Evolutionary conservation across 2,888 invertebrate genomes (phyloP).

Genomic region (Stenurella melanura): DNA sequence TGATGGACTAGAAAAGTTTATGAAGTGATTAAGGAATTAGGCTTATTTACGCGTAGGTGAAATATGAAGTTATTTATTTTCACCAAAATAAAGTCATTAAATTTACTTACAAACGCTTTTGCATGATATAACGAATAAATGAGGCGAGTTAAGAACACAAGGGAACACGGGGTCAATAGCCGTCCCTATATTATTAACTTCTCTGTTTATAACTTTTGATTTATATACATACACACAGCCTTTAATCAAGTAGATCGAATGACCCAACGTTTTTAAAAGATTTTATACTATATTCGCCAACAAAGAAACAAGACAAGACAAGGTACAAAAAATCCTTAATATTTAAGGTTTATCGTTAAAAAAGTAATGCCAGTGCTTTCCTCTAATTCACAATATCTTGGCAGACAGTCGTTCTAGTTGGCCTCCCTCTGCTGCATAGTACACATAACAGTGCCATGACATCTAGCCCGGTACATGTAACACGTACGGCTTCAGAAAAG

Average conservation of each 20-base stretch:
- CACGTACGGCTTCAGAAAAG: too few species aligned
- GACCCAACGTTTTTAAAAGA: neutral
- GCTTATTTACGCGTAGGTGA: neutral
- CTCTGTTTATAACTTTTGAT: neutral
- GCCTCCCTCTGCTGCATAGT: too few species aligned
- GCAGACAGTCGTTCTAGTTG: too few species aligned
- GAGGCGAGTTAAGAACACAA: neutral
- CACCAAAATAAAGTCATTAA: neutral
- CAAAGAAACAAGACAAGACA: neutral
- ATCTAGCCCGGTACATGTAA: too few species aligned
- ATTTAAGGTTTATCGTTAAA: too few species aligned
- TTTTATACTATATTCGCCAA: neutral
- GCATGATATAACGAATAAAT: neutral
- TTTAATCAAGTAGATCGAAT: neutral
- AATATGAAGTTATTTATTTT: constrained; percentile 3
- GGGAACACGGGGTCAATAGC: neutral
- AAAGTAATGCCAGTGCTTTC: too few species aligned
- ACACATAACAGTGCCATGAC: too few species aligned
- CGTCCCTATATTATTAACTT: neutral
- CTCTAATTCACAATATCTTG: too few species aligned
- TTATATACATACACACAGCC: neutral
- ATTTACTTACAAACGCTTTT: neutral
- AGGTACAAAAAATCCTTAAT: too few species aligned
- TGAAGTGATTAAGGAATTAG: too few species aligned
- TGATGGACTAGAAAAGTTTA: too few species aligned